Conservation (phyloP, 2,797 vertebrate species). For the Aulostomus chinensis region DNA sequence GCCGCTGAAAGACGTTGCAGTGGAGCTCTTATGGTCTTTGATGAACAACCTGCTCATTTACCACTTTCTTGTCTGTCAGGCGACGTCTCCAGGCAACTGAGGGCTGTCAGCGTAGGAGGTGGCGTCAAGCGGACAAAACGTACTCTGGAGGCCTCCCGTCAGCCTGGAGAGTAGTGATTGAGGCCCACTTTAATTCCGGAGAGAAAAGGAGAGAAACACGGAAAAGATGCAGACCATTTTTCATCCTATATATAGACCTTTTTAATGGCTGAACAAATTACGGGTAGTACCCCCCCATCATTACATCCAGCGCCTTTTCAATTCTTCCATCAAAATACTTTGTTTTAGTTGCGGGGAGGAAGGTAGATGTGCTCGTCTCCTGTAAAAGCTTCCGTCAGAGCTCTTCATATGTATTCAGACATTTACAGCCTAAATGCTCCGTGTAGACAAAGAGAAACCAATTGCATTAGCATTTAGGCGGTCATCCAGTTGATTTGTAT, state of each 20-base stretch:
- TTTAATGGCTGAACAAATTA: conserved; percentile 76
- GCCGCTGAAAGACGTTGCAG: conserved; percentile 42
- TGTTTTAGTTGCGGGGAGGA: conserved; percentile 16
- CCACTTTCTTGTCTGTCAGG: conserved; percentile 65
- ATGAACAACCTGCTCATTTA: conserved; percentile 76
- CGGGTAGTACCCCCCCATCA: conserved; percentile 66
- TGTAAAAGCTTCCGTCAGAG: conserved; percentile 48
- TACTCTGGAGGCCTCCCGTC: conserved; percentile 72
- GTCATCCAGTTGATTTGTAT: conserved; percentile 40
- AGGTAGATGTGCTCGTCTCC: conserved; percentile 19
- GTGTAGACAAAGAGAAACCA: conserved; percentile 50
- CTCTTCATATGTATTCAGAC: conserved; percentile 40
- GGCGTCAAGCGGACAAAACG: conserved; percentile 64
- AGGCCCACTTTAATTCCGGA: conserved; percentile 41
- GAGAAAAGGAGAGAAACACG: conserved; percentile 11
- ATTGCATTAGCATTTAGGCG: conserved; percentile 59
- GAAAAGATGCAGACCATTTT: conserved; percentile 10
- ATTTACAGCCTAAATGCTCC: conserved; percentile 32
- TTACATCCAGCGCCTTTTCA: conserved; percentile 45
- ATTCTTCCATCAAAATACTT: conserved; percentile 44
- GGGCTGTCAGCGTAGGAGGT: conserved; percentile 65
- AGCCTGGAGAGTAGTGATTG: conserved; percentile 57
- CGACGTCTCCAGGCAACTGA: conserved; percentile 69
- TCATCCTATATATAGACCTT: conserved; percentile 72
- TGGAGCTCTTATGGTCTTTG: conserved; percentile 57